phyloP scores from a whole-genome alignment of 2,888 invertebrate species.

The Heliconius cydno region DNA sequence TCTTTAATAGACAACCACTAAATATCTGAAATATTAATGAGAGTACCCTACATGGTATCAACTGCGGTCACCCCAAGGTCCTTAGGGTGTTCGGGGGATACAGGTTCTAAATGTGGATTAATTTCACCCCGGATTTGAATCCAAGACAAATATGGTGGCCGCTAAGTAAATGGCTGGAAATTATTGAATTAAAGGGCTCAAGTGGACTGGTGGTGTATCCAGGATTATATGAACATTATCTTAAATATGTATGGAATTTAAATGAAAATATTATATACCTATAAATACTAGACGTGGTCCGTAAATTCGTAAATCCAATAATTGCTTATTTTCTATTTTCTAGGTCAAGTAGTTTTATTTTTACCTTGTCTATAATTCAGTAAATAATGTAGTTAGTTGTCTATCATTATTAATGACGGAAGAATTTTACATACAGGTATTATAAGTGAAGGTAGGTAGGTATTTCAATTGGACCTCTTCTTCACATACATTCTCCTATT shows the following conservation, averaged over 20 bases:
- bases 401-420: too few species aligned
- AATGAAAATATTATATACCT: background rate
- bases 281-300: too few species aligned
- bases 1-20: slow-evolving; percentile 20
- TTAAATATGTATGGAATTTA: background rate
- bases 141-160: slow-evolving; percentile 78
- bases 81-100: slow-evolving; percentile 50
- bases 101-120: slow-evolving; percentile 74
- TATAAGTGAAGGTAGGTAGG: too few species aligned
- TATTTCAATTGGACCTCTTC: too few species aligned
- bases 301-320: too few species aligned
- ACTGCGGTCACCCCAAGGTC: slow-evolving; percentile 30
- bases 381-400: too few species aligned
- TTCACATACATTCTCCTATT: too few species aligned
- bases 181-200: slow-evolving; percentile 72
- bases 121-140: slow-evolving; percentile 75
- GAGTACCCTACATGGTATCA: slow-evolving; percentile 31
- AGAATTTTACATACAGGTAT: too few species aligned
- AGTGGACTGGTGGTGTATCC: slow-evolving; percentile 5
- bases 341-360: too few species aligned
- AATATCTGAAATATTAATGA: slow-evolving; percentile 41
- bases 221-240: slow-evolving; percentile 12
- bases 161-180: slow-evolving; percentile 74
- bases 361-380: too few species aligned
- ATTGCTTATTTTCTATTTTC: too few species aligned